Conservation (phyloP, 2,888 invertebrate genomes). For the Macrophya annulata region DNA sequence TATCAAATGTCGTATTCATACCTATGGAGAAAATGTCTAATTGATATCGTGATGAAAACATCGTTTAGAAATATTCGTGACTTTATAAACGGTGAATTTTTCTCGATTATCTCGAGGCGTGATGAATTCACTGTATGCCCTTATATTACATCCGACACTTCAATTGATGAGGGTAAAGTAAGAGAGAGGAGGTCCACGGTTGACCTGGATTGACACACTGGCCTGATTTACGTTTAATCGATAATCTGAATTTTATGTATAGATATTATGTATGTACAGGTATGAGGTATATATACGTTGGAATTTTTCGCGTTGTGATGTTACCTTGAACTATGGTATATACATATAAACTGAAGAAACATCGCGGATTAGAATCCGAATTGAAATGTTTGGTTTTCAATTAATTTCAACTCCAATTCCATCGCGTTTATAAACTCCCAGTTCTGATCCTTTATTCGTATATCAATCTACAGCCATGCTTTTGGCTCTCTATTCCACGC, state of each 20-base stretch:
- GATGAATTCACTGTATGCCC: too few species aligned
- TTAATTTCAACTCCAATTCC: background rate
- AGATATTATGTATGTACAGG: background rate
- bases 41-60: too few species aligned
- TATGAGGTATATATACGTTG: background rate
- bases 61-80: too few species aligned
- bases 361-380: background rate
- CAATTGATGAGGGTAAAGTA: background rate
- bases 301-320: background rate
- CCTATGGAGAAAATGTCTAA: too few species aligned
- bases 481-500: conserved; percentile 36
- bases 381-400: background rate
- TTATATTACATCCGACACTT: too few species aligned
- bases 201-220: conserved; percentile 23
- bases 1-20: too few species aligned
- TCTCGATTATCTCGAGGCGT: too few species aligned
- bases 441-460: background rate
- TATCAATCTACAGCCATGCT: background rate
- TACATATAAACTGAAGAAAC: too few species aligned
- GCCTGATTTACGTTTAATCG: conserved; percentile 7
- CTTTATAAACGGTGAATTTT: too few species aligned
- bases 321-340: background rate
- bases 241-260: background rate
- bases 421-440: background rate
- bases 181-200: background rate